Conservation (phyloP, 2,113 vertebrate species). For the Acrocephalus kingi region DNA sequence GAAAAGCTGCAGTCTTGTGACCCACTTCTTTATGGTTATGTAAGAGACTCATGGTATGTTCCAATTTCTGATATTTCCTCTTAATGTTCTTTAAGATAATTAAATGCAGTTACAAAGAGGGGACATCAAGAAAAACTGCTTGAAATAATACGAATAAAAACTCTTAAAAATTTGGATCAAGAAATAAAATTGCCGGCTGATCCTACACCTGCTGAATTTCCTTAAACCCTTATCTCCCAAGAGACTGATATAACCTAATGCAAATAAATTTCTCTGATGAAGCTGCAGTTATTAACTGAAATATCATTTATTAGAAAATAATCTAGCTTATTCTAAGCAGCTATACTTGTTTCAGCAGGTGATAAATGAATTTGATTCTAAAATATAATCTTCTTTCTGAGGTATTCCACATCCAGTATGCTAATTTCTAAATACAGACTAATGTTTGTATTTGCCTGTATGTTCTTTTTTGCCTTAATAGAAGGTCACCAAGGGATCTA, state of each 20-base stretch:
- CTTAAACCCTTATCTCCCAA: neutral
- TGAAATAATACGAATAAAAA: neutral
- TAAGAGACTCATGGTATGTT: neutral
- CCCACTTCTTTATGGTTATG: neutral
- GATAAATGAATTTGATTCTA: neutral
- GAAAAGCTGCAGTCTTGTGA: neutral
- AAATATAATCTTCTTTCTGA: neutral
- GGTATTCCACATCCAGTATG: neutral
- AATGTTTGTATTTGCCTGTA: neutral
- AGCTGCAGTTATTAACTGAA: neutral
- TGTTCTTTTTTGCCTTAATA: neutral
- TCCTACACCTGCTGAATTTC: neutral
- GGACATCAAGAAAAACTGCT: neutral
- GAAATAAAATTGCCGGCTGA: neutral
- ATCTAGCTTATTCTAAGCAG: neutral
- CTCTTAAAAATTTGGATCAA: neutral
- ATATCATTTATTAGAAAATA: neutral
- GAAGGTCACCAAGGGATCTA: neutral
- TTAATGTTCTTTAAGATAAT: neutral
- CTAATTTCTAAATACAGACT: neutral
- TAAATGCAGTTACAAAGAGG: neutral
- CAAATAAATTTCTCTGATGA: constrained; percentile 3
- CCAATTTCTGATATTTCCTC: neutral
- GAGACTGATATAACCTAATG: neutral
- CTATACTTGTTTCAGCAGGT: neutral